A percentile compares a stretch with the other conserved stretches of the same genome.
Conservation (phyloP, 2,113 vertebrate species). For the Larimichthys polyactis region DNA sequence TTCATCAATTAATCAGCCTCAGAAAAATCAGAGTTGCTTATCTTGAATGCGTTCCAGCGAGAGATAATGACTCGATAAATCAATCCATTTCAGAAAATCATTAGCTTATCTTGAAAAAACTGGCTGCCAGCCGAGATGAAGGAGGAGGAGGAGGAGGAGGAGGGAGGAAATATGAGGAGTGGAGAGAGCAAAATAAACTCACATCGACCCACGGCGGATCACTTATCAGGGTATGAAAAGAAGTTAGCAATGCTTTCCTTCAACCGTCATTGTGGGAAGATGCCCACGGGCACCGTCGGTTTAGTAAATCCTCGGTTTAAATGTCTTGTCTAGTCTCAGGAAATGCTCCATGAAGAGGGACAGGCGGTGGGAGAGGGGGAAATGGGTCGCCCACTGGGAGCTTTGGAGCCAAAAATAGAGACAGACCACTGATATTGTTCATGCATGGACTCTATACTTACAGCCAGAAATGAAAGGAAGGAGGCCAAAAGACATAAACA, state of each 20-base stretch:
- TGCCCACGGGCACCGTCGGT: too few relatives aligned
- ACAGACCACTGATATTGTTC: constrained; percentile 38
- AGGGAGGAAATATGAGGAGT: too few relatives aligned
- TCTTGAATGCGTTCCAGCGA: background rate
- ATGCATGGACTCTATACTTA: constrained; percentile 14
- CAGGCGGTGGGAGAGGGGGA: constrained; percentile 41
- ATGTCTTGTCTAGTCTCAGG: background rate
- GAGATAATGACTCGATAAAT: constrained; percentile 13
- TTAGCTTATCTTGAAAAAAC: constrained; percentile 41
- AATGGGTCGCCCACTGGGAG: constrained; percentile 57
- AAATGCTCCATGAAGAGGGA: background rate
- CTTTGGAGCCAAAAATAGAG: constrained; percentile 56
- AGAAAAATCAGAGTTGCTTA: background rate
- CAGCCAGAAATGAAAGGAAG: background rate
- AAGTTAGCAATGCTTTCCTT: background rate
- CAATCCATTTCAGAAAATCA: constrained; percentile 2
- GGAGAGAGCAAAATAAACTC: background rate
- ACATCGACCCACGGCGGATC: too few relatives aligned
- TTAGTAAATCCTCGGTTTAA: background rate
- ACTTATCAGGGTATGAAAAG: background rate
- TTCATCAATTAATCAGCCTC: background rate
- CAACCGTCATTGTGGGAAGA: background rate
- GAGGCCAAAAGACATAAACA: background rate
- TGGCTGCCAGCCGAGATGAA: background rate
- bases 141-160: background rate